phyloP scores from a whole-genome alignment of 2,113 vertebrate genomes.

The Romanogobio albipinnatus region DNA sequence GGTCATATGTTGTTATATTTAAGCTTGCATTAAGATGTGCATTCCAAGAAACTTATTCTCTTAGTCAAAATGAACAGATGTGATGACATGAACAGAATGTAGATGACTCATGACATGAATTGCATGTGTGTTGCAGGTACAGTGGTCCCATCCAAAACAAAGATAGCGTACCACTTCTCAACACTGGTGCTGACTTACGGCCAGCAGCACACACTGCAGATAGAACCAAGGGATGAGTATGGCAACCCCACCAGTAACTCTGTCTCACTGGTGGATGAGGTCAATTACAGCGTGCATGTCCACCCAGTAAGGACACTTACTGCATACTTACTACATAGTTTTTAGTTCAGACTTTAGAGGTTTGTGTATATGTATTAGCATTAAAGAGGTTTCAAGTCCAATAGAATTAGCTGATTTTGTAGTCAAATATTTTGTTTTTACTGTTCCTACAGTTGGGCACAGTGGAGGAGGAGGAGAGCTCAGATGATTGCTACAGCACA shows the following conservation, averaged over 20 bases:
- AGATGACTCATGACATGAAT: not conserved
- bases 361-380: not conserved
- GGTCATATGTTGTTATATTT: not conserved
- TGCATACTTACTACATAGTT: not conserved
- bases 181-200: slow-evolving; percentile 93
- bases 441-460: slow-evolving; percentile 82
- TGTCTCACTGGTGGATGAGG: slow-evolving; percentile 86
- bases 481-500: slow-evolving; percentile 84
- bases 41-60: not conserved
- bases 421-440: not conserved
- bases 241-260: slow-evolving; percentile 96
- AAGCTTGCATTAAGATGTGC: not conserved
- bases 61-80: not conserved
- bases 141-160: slow-evolving; percentile 97
- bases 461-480: slow-evolving; percentile 86
- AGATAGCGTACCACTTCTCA: slow-evolving; percentile 97
- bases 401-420: not conserved
- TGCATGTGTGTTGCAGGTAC: slow-evolving; percentile 77
- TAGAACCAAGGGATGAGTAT: slow-evolving; percentile 95
- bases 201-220: slow-evolving; percentile 92
- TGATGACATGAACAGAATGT: no score
- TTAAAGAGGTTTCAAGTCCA: not conserved
- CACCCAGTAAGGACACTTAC: slow-evolving; percentile 71
- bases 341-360: not conserved
- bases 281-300: slow-evolving; percentile 85